Percentiles rank a stretch among this genome's conserved stretches.
phyloP scores from a whole-genome alignment of 2,113 vertebrate species.

The Typhlomys cinereus region DNA sequence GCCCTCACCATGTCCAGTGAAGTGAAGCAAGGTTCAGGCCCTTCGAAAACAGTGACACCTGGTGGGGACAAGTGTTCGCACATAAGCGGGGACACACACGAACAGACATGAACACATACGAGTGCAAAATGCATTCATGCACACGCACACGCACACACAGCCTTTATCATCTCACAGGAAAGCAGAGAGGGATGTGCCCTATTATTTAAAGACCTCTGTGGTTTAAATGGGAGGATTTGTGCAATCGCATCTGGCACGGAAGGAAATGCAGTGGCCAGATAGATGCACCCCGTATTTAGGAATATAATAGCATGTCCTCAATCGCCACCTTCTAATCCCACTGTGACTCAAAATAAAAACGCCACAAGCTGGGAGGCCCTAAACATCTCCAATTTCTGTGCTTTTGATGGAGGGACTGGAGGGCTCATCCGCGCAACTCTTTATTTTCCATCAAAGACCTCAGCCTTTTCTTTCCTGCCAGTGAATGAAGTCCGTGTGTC shows the following conservation, averaged over 20 bases:
- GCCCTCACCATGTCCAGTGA: too few relatives aligned
- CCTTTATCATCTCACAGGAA: constrained; percentile 19
- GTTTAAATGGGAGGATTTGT: constrained; percentile 64
- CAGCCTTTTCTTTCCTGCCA: constrained; percentile 34
- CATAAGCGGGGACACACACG: not conserved
- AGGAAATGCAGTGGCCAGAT: constrained; percentile 54
- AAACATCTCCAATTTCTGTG: constrained; percentile 52
- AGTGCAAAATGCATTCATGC: not conserved
- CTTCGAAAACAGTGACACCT: too few relatives aligned
- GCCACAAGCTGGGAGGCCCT: constrained; percentile 29
- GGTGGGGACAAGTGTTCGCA: too few relatives aligned
- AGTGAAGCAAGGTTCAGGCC: too few relatives aligned
- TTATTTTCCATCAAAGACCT: constrained; percentile 61
- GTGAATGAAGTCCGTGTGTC: not conserved
- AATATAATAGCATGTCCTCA: not conserved
- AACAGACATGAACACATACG: not conserved
- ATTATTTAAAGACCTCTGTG: constrained; percentile 54
- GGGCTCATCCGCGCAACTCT: constrained; percentile 34
- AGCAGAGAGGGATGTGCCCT: not conserved
- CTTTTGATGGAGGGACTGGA: constrained; percentile 44
- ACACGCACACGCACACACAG: not conserved
- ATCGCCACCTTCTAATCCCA: constrained; percentile 10
- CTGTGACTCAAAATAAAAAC: constrained; percentile 73
- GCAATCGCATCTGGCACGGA: constrained; percentile 69
- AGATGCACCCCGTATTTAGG: constrained; percentile 44